Evolutionary conservation across 2,113 vertebrate species (phyloP), one percentile per base, ranked within the genome.

Genomic region (Callaeas wilsoni): DNA sequence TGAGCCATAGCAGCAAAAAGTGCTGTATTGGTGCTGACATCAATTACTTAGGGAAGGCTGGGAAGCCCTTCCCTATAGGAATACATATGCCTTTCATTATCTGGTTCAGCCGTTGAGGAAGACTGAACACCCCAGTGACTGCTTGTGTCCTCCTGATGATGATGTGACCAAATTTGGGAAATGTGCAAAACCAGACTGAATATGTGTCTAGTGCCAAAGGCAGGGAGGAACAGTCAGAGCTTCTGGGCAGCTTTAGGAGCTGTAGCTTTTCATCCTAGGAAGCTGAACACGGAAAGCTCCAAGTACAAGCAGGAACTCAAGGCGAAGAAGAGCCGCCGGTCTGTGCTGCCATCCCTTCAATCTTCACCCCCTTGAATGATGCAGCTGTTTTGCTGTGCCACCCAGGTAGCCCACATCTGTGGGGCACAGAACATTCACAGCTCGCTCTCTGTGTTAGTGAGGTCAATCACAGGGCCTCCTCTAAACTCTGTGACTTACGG

Each of bases 21-120:
- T 16, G 29, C 37, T n/a, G 16, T 52, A 75, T 87, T 89, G 76
- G 68, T 93, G 85, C 89, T 90, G 92, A 85, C 85, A 96, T 85
- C 68, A 92, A 12, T 95, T 92, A 78, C 77, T 95, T 81, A 60
- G 52, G 50, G 57, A 84, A 92, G 81, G 77, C 80, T 93, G 89
- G 81, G 89, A 94, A 91, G 86, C 56, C 67, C 50, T 88, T 89
- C 56, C 46, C 84, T 63, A 39, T 29, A 22, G 80, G 56, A 92
- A 86, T 47, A 55, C 78, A 84, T 68, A 60, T 78, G 91, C 37
- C 71, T 96, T 95, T 89, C 60, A 89, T 95, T 95, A 76, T 71
- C 70, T 87, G 16, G 6, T 39, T 87, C 83, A 92, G 75, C 53
- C 87, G 13, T 5, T 29, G 57, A 35, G 77, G 84, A 90, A 78